These are phyloP conservation scores for Amyelois transitella DNA, from an alignment of 1,140 invertebrate species.

Conservation along the genomic window DNA sequence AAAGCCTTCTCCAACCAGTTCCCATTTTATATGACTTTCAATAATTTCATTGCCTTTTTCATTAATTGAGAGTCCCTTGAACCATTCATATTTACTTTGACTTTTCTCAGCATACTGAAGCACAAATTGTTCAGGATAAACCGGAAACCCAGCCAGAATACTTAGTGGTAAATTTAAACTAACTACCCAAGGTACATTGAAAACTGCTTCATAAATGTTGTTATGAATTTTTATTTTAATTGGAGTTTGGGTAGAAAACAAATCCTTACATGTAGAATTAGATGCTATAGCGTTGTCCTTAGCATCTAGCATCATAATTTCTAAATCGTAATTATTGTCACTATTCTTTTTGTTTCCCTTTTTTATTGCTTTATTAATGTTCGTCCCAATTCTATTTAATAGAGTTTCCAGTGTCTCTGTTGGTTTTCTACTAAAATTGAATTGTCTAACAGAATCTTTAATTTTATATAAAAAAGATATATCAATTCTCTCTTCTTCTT, in stretches of 20 bases:
- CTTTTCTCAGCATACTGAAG: background rate
- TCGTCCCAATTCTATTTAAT: slow-evolving; percentile 76
- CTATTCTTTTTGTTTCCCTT: slow-evolving; percentile 68
- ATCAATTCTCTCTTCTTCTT: slow-evolving; percentile 47
- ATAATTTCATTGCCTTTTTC: slow-evolving; percentile 4
- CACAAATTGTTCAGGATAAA: slow-evolving; percentile 1
- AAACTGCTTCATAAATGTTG: slow-evolving; percentile 1
- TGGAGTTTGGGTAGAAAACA: slow-evolving; percentile 28
- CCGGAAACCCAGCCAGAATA: slow-evolving; percentile 1
- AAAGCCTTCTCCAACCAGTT: slow-evolving; percentile 74
- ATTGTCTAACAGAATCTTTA: slow-evolving; percentile 70
- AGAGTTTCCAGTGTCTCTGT: slow-evolving; percentile 76
- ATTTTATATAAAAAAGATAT: slow-evolving; percentile 55
- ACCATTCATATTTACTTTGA: background rate
- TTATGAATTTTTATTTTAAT: background rate
- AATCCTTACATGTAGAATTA: slow-evolving; percentile 66
- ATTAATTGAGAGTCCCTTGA: background rate
- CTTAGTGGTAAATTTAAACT: background rate
- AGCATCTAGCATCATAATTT: slow-evolving; percentile 36
- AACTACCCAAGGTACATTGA: slow-evolving; percentile 5
- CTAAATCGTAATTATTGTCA: slow-evolving; percentile 36
- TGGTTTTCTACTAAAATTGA: slow-evolving; percentile 79
- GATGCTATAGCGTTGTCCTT: slow-evolving; percentile 49
- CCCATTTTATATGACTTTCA: slow-evolving; percentile 33
- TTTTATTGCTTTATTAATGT: slow-evolving; percentile 75